Conservation (phyloP, 1,140 invertebrate genomes). For the Eurosta solidaginis region DNA sequence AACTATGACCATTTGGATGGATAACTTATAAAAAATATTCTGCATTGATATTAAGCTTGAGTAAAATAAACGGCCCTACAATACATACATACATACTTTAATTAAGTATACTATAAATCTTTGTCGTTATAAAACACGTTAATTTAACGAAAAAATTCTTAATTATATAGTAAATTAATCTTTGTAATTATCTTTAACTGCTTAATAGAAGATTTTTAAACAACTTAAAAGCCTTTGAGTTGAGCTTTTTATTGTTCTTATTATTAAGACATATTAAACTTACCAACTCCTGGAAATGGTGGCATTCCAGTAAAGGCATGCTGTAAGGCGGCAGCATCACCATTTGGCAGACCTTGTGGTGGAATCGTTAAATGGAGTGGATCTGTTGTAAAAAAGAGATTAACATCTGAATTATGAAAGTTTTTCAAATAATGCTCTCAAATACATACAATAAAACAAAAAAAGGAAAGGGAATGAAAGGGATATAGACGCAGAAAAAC, state of each 20-base stretch:
- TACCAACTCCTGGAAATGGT: slow-evolving; percentile 89
- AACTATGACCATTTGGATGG: slow-evolving; percentile 47
- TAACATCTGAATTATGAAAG: too few species aligned
- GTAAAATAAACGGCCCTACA: not conserved
- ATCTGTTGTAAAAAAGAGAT: slow-evolving; percentile 42
- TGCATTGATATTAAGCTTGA: not conserved
- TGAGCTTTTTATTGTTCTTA: not conserved
- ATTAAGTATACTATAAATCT: too few species aligned
- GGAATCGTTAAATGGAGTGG: slow-evolving; percentile 72
- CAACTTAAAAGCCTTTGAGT: not conserved
- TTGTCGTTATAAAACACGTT: too few species aligned
- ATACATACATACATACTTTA: too few species aligned
- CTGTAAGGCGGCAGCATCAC: slow-evolving; percentile 84
- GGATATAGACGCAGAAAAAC: not conserved
- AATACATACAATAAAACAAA: too few species aligned
- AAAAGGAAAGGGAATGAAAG: not conserved
- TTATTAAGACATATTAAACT: slow-evolving; percentile 64
- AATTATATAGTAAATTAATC: too few species aligned
- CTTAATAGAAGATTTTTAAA: not conserved
- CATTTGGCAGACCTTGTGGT: slow-evolving; percentile 86
- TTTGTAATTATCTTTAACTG: too few species aligned
- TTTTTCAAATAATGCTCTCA: too few species aligned
- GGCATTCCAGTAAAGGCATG: slow-evolving; percentile 86
- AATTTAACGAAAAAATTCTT: too few species aligned
- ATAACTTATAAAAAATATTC: slow-evolving; percentile 39